phyloP scores from a whole-genome alignment of 2,888 invertebrate species.

The Dryomyza anilis region DNA sequence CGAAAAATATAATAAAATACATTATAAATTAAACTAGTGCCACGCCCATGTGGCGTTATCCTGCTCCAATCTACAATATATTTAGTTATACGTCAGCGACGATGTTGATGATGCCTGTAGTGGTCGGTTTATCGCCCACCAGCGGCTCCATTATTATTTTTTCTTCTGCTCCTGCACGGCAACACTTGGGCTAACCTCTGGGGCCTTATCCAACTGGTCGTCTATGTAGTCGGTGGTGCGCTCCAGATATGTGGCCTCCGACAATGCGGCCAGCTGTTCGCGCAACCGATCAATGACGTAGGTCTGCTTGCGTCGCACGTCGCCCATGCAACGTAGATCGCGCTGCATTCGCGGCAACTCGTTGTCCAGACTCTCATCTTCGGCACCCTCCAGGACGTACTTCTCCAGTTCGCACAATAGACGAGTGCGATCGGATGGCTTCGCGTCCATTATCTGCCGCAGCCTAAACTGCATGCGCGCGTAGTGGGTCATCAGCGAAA shows the following conservation, averaged over 20 bases:
- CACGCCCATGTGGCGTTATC: too few relatives aligned
- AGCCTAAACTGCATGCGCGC: conserved; percentile 52
- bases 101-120: too few relatives aligned
- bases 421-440: conserved; percentile 37
- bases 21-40: too few relatives aligned
- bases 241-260: conserved; percentile 4
- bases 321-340: conserved; percentile 42
- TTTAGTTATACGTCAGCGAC: too few relatives aligned
- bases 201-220: neutral
- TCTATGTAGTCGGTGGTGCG: neutral
- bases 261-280: conserved; percentile 18
- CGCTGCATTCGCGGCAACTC: conserved; percentile 42
- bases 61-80: too few relatives aligned
- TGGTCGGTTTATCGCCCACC: too few relatives aligned
- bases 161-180: too few relatives aligned
- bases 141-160: too few relatives aligned
- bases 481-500: conserved; percentile 48
- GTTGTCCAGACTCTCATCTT: conserved; percentile 23
- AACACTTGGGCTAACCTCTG: too few relatives aligned
- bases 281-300: conserved; percentile 35
- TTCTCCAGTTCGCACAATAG: conserved; percentile 47
- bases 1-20: too few relatives aligned
- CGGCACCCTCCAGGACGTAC: conserved; percentile 38
- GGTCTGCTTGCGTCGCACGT: conserved; percentile 42
- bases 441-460: conserved; percentile 45